Base-by-base conservation (phyloP, 2,888 invertebrate genomes). In the Cacoxenus indagator region DNA sequence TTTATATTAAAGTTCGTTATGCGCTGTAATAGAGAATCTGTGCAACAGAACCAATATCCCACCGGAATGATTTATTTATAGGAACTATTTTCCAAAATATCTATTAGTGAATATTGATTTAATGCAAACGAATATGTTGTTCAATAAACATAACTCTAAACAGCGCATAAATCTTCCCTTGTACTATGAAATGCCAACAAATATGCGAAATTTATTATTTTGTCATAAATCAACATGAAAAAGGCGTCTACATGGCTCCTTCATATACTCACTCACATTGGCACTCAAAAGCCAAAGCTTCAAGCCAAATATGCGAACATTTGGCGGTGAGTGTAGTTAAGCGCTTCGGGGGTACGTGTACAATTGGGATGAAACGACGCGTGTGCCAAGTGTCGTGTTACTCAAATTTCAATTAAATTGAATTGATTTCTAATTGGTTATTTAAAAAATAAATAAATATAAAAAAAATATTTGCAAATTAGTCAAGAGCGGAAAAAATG, bases 361-460 rank as follows among this genome's bases (percentile, higher is more conserved):
- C 26, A 14, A 46, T 46, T 1, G 4, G 9, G 37, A 2, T 37
- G 14, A 14, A 4, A 8, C 59, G 26, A 31, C 14, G 17, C 24
- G 59, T 37, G 26, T 19, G 29, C 27, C 11, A 17, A n/a, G 22
- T 59, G 29, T n/a, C 59, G 29, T 37, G 2, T 24, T 14, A 62
- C 43, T 62, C 62, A 62, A 45, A 43, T 37, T 62, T 62, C 62
- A 62, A 45, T 55, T 55, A 55, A 55, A 26, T 55, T 55, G 26
- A 55, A 55, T 55, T 55, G 55, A 55, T 55, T 55, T 51, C 22
- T 51, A 19, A 19, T 51, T 55, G 26, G 19, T n/a, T 17, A 46
- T 17, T 46, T 26, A 55, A 55, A 26, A 55, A 26, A 24, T 9
- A 55, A 22, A 55, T 4, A 55, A 9, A 27, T 11, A 55, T 11